Evolutionary conservation across 2,113 vertebrate species (phyloP).

Genomic region (Strix uralensis): DNA sequence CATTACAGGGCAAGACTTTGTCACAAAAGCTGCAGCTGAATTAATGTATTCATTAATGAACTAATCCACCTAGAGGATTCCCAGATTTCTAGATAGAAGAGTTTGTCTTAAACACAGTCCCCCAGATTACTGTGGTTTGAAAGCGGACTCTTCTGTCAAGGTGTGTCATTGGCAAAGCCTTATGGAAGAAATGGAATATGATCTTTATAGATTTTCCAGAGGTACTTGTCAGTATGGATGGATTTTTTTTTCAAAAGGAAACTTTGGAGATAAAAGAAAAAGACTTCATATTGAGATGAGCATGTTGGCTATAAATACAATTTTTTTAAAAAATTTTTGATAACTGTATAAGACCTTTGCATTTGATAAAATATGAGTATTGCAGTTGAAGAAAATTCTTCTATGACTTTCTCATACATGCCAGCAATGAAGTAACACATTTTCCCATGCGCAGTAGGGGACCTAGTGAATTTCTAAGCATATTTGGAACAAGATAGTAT

Average conservation of each 20-base stretch:
- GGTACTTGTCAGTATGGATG: neutral
- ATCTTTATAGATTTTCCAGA: neutral
- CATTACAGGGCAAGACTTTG: neutral
- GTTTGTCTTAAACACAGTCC: neutral
- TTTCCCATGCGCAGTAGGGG: neutral
- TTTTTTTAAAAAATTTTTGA: neutral
- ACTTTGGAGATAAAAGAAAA: neutral
- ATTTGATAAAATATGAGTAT: neutral
- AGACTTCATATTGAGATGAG: neutral
- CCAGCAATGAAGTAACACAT: neutral
- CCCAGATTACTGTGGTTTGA: neutral
- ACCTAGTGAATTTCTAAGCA: neutral
- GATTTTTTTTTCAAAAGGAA: neutral
- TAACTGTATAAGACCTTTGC: neutral
- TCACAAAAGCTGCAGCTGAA: neutral
- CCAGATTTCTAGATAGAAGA: neutral
- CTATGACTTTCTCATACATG: neutral
- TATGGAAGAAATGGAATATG: neutral
- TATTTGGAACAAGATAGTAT: neutral
- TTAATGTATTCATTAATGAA: neutral
- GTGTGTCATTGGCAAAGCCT: neutral
- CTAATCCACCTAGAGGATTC: neutral
- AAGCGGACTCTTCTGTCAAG: accelerated
- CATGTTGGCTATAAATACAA: neutral
- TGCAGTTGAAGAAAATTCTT: neutral